Conservation (phyloP, 2,113 vertebrate species). For the Anser brachyrhynchus region DNA sequence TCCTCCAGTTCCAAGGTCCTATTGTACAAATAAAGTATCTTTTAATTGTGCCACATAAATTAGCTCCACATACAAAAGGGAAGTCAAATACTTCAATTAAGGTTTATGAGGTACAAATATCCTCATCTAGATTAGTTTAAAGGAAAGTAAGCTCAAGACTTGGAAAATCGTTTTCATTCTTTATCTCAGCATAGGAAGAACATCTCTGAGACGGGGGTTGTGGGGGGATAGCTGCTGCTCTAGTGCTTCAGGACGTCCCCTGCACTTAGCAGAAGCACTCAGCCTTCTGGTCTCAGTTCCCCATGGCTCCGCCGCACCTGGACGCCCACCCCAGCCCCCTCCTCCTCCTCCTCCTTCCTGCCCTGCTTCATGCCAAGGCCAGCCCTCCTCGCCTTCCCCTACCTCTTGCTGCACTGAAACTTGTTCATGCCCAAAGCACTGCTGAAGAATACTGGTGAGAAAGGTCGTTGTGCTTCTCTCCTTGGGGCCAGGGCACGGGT, state of each 20-base stretch:
- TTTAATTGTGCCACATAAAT: constrained; percentile 31
- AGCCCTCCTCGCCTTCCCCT: background rate
- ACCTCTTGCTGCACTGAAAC: fast-evolving
- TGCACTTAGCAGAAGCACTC: background rate
- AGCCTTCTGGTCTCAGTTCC: background rate
- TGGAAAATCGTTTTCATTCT: background rate
- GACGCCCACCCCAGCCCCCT: fast-evolving
- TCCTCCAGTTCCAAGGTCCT: background rate
- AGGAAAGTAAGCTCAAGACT: background rate
- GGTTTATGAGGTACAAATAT: background rate
- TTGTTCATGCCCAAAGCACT: background rate
- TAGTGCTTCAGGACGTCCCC: background rate
- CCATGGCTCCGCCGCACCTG: fast-evolving
- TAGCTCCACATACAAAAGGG: background rate
- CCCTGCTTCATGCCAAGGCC: fast-evolving
- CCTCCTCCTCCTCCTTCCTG: background rate
- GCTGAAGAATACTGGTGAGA: background rate
- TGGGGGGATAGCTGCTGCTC: background rate
- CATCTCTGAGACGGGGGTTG: background rate
- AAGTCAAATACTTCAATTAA: constrained; percentile 50
- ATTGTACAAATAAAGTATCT: constrained; percentile 1
- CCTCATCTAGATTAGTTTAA: constrained; percentile 15
- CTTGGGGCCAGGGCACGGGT: fast-evolving
- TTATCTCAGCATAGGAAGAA: background rate
- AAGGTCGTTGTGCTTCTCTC: fast-evolving